Conservation (phyloP, 2,888 invertebrate genomes). For the Tholera decimalis region DNA sequence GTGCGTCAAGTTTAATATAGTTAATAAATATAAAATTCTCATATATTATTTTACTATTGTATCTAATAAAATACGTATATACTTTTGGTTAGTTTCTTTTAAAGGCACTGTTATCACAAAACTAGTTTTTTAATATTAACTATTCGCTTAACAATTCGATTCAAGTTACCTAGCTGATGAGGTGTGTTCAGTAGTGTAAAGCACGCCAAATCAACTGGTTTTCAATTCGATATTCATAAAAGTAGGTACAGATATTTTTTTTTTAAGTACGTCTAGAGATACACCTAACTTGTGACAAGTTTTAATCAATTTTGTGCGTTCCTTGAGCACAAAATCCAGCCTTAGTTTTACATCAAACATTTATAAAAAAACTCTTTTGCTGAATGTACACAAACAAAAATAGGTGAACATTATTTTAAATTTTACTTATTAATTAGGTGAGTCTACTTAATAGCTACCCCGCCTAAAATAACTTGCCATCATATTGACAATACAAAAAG, state of each 20-base stretch:
- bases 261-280: not conserved
- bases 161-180: not conserved
- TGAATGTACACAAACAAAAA: not conserved
- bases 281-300: not conserved
- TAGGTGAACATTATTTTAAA: not conserved
- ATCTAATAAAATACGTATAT: not conserved
- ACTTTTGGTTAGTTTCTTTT: constrained; percentile 11
- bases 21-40: constrained; percentile 1
- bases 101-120: constrained; percentile 51
- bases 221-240: no score
- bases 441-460: not conserved
- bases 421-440: not conserved
- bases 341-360: not conserved
- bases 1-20: constrained; percentile 16
- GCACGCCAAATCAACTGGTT: not conserved
- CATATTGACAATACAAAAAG: not conserved
- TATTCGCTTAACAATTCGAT: constrained; percentile 1
- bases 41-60: constrained; percentile 1
- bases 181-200: not conserved
- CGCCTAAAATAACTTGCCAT: constrained; percentile 8
- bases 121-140: not conserved
- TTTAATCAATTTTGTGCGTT: not conserved
- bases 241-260: not conserved
- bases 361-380: not conserved
- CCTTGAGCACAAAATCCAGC: not conserved